A percentile compares a stretch with the other conserved stretches of the same genome.
Evolutionary conservation across 2,888 invertebrate species (phyloP).

Genomic region (Epirrita christyi): DNA sequence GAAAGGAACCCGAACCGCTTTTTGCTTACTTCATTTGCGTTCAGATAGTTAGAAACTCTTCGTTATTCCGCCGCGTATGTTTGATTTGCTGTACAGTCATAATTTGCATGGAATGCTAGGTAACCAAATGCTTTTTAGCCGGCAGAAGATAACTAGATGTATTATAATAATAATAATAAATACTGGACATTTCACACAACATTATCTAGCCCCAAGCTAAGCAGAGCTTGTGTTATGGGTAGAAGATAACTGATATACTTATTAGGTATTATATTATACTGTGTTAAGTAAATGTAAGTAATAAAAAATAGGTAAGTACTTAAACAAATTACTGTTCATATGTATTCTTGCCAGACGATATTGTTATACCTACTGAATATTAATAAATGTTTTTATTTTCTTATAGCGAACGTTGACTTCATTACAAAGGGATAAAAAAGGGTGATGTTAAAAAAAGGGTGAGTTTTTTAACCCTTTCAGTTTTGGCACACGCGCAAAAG

Average conservation of each 20-base stretch:
- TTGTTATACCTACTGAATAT: background rate
- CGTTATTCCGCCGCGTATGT: no score
- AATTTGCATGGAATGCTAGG: background rate
- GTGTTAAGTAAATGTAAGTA: no score
- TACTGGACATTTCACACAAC: no score
- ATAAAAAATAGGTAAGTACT: background rate
- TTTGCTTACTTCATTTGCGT: background rate
- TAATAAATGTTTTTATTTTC: background rate
- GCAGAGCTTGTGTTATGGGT: no score
- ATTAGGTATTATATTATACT: no score
- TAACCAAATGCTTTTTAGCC: background rate
- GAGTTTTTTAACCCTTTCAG: conserved; percentile 76
- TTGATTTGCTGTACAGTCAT: no score
- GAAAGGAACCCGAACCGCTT: no score
- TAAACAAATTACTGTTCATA: background rate
- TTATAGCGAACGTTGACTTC: conserved; percentile 40
- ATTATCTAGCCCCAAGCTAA: no score
- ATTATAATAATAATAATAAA: no score
- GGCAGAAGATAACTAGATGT: background rate
- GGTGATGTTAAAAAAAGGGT: conserved; percentile 73
- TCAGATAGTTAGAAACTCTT: background rate
- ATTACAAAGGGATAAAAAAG: conserved; percentile 57
- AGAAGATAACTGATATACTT: no score
- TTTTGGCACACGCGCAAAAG: conserved; percentile 83
- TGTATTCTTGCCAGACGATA: background rate